Evolutionary conservation across 2,888 invertebrate species (phyloP), one percentile per base, ranked within the genome.

Genomic region (Drosophila flavopinicola): DNA sequence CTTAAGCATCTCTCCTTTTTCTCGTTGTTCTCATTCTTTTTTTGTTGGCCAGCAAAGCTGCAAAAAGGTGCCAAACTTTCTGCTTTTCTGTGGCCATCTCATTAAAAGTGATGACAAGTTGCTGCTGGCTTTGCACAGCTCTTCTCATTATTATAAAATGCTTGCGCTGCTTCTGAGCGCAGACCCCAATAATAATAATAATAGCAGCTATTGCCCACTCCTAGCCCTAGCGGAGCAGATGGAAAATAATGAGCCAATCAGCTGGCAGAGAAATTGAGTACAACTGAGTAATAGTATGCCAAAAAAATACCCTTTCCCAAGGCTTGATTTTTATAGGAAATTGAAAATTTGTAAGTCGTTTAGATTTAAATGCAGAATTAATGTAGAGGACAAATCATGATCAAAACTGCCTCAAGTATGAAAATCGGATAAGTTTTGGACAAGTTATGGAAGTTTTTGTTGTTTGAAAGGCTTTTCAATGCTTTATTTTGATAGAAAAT

Each of bases 61-160:
- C 27, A 35, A 65, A 69, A 67, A 72, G 68, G 77, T 78, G 78
- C 59, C 66, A 53, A 83, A 79, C 57, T 75, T 79, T 78, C 52
- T n/a, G n/a, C n/a, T 66, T 70, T 69, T 41, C 54, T 74, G 78
- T 63, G 82, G 85, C 75, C 78, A 73, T 79, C 84, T 76, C 73
- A 82, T 82, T 82, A 79, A 83, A 85, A 82, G 65, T 85, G 79
- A 82, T 78, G 80, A 83, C 85, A 83, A 75, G 83, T 72, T 78
- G 74, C 63, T 20, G 20, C 38, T 1, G 74, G 67, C 79, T 59
- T 68, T 52, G 27, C 33, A 27, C 15, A 29, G 73, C 61, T 53
- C 30, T 63, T 61, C 63, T 67, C 71, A 71, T 73, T 61, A 61
- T 67, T 67, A 73, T 58, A 73, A 70, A 70, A 66, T 56, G 37